Percentiles rank a stretch among this genome's conserved stretches.
These are phyloP conservation scores for Chrysotoxum bicinctum DNA, from an alignment of 2,888 invertebrate species.

Conservation along the genomic window DNA sequence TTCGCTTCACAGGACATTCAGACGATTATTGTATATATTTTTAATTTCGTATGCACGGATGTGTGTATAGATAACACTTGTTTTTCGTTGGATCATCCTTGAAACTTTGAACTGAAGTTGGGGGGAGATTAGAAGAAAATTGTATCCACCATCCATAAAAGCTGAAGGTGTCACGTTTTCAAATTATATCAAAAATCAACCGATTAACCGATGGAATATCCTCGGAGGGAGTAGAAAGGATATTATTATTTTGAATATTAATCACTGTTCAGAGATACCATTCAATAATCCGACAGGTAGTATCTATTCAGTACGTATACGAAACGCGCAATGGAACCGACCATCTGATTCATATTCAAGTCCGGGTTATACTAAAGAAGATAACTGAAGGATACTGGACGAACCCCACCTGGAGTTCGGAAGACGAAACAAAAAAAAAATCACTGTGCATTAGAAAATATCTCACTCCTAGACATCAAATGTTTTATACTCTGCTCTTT, in stretches of 20 bases:
- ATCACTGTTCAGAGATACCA: slow-evolving; percentile 44
- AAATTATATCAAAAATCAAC: not conserved
- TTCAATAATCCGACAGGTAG: slow-evolving; percentile 71
- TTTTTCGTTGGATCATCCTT: slow-evolving; percentile 7
- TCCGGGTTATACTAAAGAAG: slow-evolving; percentile 75
- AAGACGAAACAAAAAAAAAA: slow-evolving; percentile 39
- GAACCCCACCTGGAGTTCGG: slow-evolving; percentile 75
- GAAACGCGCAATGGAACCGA: slow-evolving; percentile 72
- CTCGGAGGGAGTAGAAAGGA: not conserved
- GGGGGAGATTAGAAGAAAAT: not conserved
- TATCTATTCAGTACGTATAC: slow-evolving; percentile 25
- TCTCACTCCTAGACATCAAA: slow-evolving; percentile 35
- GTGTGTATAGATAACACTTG: slow-evolving; percentile 1
- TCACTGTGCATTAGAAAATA: slow-evolving; percentile 38
- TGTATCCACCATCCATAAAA: not conserved
- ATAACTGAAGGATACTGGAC: slow-evolving; percentile 75
- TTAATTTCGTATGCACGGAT: not conserved
- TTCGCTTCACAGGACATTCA: slow-evolving; percentile 18
- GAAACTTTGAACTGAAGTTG: not conserved
- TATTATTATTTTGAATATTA: not conserved
- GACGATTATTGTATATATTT: not conserved
- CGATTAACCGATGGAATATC: not conserved
- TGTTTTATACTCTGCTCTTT: slow-evolving; percentile 12
- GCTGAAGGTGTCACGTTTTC: not conserved
- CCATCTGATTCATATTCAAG: slow-evolving; percentile 75